Evolutionary conservation across 2,113 vertebrate species (phyloP).

Genomic region (Indicator maculatus): DNA sequence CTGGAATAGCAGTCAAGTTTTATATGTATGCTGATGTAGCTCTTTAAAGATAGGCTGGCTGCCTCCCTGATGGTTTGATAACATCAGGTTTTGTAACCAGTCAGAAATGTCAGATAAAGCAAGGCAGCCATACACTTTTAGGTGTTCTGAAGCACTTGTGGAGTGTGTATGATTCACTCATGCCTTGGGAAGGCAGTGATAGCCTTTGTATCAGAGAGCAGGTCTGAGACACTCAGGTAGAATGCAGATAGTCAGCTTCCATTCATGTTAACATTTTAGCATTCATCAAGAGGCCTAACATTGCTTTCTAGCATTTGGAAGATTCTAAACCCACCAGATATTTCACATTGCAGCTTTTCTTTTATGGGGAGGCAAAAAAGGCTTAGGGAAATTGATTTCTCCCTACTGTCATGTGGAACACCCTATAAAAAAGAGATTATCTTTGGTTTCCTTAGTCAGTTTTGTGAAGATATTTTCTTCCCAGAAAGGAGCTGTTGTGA

Average conservation of each 20-base stretch:
- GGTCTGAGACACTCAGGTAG: neutral
- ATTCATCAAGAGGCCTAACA: neutral
- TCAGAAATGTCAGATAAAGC: neutral
- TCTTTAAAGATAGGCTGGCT: neutral
- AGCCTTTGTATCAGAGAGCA: neutral
- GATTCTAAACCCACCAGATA: neutral
- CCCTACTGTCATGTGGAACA: neutral
- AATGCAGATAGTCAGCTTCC: neutral
- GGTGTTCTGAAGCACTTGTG: neutral
- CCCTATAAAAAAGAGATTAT: neutral
- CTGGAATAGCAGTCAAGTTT: neutral
- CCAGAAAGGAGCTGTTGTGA: neutral
- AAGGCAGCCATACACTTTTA: neutral
- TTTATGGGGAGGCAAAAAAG: neutral
- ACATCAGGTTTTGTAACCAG: fast-evolving
- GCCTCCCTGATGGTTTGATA: fast-evolving
- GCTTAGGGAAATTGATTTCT: neutral
- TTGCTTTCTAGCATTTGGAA: neutral
- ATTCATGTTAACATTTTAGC: neutral
- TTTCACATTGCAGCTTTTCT: neutral
- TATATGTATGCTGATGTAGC: neutral
- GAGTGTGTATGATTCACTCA: neutral
- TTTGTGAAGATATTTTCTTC: neutral
- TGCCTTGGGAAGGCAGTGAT: neutral
- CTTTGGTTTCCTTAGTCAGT: neutral